phyloP scores from a whole-genome alignment of 2,113 vertebrate species.

The Egretta garzetta region DNA sequence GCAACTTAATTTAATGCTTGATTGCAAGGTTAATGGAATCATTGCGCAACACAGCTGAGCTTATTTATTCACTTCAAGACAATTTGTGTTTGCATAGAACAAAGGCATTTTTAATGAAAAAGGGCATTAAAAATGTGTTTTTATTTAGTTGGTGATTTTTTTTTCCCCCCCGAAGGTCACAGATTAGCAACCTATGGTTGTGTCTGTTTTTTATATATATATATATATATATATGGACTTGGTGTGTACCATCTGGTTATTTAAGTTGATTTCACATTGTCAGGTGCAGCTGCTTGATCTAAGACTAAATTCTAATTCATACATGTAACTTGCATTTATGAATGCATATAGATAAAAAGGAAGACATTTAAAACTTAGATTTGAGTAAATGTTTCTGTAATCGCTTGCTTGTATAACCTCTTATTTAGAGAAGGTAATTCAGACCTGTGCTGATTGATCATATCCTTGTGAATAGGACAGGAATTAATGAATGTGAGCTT shows the following conservation, averaged over 20 bases:
- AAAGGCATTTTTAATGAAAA: background rate
- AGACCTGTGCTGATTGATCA: background rate
- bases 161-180: background rate
- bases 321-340: background rate
- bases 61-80: constrained; percentile 18
- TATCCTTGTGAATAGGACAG: background rate
- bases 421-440: background rate
- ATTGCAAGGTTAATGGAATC: constrained; percentile 70
- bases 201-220: background rate
- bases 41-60: constrained; percentile 65
- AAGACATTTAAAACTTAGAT: background rate
- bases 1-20: constrained; percentile 74
- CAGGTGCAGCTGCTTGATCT: background rate
- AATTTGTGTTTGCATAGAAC: background rate
- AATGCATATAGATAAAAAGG: background rate
- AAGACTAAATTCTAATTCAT: background rate
- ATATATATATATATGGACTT: background rate
- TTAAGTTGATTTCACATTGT: background rate
- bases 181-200: background rate
- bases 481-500: background rate
- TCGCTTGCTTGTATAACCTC: background rate
- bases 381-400: background rate
- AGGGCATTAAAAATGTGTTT: background rate
- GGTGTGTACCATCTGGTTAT: background rate
- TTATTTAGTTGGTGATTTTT: background rate